phyloP scores from a whole-genome alignment of 2,113 vertebrate genomes.

The Micromys minutus region DNA sequence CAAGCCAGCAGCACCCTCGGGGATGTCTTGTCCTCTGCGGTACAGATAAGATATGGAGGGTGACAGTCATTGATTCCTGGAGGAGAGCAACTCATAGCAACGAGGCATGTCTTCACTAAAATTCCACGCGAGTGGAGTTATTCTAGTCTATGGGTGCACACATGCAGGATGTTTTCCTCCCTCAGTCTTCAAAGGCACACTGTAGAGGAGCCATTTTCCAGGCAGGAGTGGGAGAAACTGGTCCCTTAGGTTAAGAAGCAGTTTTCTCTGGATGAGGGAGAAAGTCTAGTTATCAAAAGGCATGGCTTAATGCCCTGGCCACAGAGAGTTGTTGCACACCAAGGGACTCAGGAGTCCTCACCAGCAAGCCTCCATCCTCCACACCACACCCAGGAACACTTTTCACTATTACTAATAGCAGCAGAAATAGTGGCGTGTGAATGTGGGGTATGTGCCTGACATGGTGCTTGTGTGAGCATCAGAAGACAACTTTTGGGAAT shows the following conservation, averaged over 20 bases:
- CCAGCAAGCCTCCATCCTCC: neutral
- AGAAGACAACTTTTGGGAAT: neutral
- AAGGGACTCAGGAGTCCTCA: neutral
- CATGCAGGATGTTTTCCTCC: neutral
- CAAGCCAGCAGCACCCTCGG: neutral
- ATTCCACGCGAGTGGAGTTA: rapidly evolving
- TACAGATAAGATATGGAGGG: neutral
- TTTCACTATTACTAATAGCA: neutral
- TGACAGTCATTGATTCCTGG: neutral
- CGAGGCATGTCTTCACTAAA: neutral
- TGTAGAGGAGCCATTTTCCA: neutral
- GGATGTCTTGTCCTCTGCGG: neutral
- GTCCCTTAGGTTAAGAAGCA: neutral
- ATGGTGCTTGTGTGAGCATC: neutral
- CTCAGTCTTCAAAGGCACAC: neutral
- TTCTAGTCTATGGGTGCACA: neutral
- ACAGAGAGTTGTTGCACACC: neutral
- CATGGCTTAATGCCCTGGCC: neutral
- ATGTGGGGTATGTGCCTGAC: neutral
- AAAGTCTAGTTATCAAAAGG: neutral
- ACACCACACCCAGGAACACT: neutral
- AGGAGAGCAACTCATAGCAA: neutral
- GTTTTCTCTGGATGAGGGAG: neutral
- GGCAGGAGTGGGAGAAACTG: neutral
- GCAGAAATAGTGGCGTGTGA: neutral